Evolutionary conservation across 2,797 vertebrate genomes (phyloP), one percentile per base, ranked within the genome.

Genomic region (Merluccius polli): DNA sequence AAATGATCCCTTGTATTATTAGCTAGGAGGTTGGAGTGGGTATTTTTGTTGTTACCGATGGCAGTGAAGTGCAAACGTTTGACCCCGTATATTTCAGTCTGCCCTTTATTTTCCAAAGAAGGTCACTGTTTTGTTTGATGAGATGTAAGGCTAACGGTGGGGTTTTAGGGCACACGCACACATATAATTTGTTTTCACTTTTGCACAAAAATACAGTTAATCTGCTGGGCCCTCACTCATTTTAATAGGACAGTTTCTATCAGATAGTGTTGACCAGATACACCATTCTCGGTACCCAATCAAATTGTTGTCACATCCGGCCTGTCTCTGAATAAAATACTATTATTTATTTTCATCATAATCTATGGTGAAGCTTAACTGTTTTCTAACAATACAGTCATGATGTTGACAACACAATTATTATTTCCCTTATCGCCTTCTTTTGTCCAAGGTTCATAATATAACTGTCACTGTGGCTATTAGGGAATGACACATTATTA

Each of bases 341-440:
- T 74, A 4, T 72, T 77, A 67, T 75, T 80, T 82, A 81, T 82
- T 32, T 80, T 52, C 16, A 27, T 76, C 11, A 44, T 81, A 41
- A 70, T 73, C 70, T 59, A 78, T 83, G 84, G 27, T 72, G 76
- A 83, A 78, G 80, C 68, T 67, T 78, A 79, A 79, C 44, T 74
- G 73, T 70, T 52, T n/a, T 48, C 73, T 79, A 33, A 35, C 75
- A 74, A 48, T 86, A 90, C 91, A 15, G 63, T 67, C 10, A 32
- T 82, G 83, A 87, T 90, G 75, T 84, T 82, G 82, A 86, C 82
- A 81, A 76, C 76, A 71, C 35, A 72, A 30, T 86, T 87, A 88
- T 88, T 91, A 81, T 87, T 89, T 87, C 81, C 79, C 83, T 91
- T 91, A 91, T 92, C 87, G 80, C 83, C 81, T 90, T 82, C 82